Percentiles rank a stretch among this genome's conserved stretches.
These are phyloP conservation scores for Atherix ibis DNA, from an alignment of 2,888 invertebrate genomes.

Conservation along the genomic window DNA sequence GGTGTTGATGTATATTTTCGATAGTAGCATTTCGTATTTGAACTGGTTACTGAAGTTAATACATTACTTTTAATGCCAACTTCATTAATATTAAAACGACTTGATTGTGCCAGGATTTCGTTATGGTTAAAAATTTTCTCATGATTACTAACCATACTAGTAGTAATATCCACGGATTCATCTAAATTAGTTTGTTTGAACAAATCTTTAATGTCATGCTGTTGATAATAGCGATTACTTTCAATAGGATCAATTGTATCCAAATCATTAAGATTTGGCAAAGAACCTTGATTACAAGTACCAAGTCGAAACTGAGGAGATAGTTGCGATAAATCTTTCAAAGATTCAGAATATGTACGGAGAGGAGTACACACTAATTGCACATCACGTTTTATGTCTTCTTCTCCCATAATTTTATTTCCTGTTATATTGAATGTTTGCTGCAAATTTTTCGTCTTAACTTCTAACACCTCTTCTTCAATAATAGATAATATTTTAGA, in stretches of 20 bases:
- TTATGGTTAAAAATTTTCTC: slow-evolving; percentile 27
- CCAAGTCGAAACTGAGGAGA: slow-evolving; percentile 15
- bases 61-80: slow-evolving; percentile 2
- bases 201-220: slow-evolving; percentile 10
- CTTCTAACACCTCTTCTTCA: slow-evolving; percentile 20
- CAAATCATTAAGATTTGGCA: slow-evolving; percentile 32
- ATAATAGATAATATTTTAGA: slow-evolving; percentile 22
- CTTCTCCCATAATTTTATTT: slow-evolving; percentile 1
- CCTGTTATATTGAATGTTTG: slow-evolving; percentile 9
- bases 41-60: background rate
- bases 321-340: slow-evolving; percentile 28
- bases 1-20: background rate
- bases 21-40: background rate
- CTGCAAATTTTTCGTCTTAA: background rate
- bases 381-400: slow-evolving; percentile 24
- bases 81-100: slow-evolving; percentile 30
- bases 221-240: slow-evolving; percentile 27
- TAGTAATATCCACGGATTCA: slow-evolving; percentile 13
- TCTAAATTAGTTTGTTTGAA: slow-evolving; percentile 15
- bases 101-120: slow-evolving; percentile 32
- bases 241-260: slow-evolving; percentile 27
- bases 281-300: slow-evolving; percentile 25
- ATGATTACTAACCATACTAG: slow-evolving; percentile 16
- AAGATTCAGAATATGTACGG: slow-evolving; percentile 28
- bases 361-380: slow-evolving; percentile 26